Conservation (phyloP, 2,113 vertebrate species). For the Mobula hypostoma region DNA sequence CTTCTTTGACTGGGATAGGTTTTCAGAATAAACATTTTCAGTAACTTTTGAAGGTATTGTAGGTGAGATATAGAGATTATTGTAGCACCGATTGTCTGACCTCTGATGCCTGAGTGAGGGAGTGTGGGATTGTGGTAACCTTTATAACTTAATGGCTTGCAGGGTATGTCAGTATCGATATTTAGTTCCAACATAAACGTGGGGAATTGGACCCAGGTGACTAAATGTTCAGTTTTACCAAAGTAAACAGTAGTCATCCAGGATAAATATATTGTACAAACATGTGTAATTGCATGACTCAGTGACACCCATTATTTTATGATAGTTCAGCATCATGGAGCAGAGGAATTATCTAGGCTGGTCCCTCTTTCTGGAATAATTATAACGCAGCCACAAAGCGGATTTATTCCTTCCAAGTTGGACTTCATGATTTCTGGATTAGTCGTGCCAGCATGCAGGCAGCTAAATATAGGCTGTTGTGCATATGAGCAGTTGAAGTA, state of each 20-base stretch:
- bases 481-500: slow-evolving; percentile 16
- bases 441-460: not conserved
- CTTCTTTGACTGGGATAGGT: not conserved
- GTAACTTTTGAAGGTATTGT: not conserved
- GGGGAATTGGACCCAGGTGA: not conserved
- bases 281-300: slow-evolving; percentile 7
- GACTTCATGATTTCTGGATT: not conserved
- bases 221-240: not conserved
- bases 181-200: not conserved
- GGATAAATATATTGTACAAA: not conserved
- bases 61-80: not conserved
- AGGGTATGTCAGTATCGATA: not conserved
- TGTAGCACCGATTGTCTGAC: not conserved
- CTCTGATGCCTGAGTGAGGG: not conserved
- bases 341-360: not conserved
- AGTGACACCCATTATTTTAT: not conserved
- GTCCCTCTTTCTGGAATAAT: not conserved
- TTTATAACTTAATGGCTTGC: not conserved
- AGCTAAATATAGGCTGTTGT: slow-evolving; percentile 27
- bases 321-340: not conserved
- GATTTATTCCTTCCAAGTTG: slow-evolving; percentile 16
- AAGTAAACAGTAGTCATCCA: not conserved
- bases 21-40: not conserved
- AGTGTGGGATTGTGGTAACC: not conserved
- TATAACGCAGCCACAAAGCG: not conserved